phyloP scores from a whole-genome alignment of 2,888 invertebrate genomes.

The Tuberolachnus salignus region DNA sequence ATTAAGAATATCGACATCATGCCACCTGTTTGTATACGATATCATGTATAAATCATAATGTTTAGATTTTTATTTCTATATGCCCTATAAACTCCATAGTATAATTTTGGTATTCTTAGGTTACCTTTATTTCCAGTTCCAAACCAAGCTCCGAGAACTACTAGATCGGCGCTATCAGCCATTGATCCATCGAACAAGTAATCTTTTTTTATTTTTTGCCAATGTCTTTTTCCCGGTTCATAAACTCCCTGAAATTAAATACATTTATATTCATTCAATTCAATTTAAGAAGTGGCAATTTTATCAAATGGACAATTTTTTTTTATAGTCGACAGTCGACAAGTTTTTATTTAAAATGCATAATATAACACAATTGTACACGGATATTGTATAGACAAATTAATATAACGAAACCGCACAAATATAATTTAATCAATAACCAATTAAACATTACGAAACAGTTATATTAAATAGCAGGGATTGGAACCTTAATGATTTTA shows the following conservation, averaged over 20 bases:
- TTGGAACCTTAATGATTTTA: too few relatives aligned
- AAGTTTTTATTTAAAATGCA: too few relatives aligned
- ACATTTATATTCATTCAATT: constrained; percentile 17
- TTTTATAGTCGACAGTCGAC: too few relatives aligned
- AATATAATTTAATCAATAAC: too few relatives aligned
- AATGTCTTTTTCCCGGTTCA: constrained; percentile 92
- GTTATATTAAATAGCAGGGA: too few relatives aligned
- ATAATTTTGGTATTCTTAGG: background rate
- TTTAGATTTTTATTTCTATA: background rate
- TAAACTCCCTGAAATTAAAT: constrained; percentile 72
- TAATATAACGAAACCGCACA: too few relatives aligned
- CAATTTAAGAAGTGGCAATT: background rate
- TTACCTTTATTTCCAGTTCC: constrained; percentile 66
- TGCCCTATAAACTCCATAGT: too few relatives aligned
- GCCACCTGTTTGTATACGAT: constrained; percentile 58
- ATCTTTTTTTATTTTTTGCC: constrained; percentile 96
- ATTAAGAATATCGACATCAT: constrained; percentile 89
- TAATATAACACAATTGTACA: too few relatives aligned
- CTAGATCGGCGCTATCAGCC: constrained; percentile 93
- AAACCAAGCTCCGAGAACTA: constrained; percentile 93
- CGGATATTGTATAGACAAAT: too few relatives aligned
- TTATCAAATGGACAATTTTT: too few relatives aligned
- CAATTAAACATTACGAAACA: too few relatives aligned
- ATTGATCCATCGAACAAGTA: constrained; percentile 90
- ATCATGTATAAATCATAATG: background rate